Base-by-base conservation (phyloP, 2,797 vertebrate species). In the Cuculus canorus region DNA sequence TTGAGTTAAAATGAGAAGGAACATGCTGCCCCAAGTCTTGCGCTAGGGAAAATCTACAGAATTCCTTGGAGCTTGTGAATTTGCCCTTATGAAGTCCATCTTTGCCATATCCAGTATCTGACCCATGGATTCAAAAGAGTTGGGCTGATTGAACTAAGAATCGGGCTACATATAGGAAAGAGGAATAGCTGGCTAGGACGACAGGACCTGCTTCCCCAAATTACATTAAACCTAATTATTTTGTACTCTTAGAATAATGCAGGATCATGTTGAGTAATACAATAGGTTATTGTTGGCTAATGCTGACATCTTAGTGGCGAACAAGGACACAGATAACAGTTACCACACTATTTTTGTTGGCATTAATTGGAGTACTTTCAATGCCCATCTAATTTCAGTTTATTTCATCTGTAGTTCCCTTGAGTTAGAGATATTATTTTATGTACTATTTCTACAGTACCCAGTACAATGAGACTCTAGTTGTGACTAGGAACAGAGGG, bases 1-100 rank as follows among this genome's bases (percentile, higher is more conserved):
- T 96, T 83, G 17, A 68, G 88, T 84, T 91, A 84, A 94, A 95
- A 92, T 59, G 41, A 82, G 66, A 93, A 73, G 17, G n/a, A 82
- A 32, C 22, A 39, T 5, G 2, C 39, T 37, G 41, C 48, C 35
- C 23, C 52, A 56, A 50, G 72, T 52, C 48, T 76, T 94, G 8
- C 25, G 27, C 21, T 15, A 30, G 17, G 10, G 11, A 71, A 89
- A 91, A 83, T 35, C 39, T 66, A 39, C 23, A 59, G 30, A 71
- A 0, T 32, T 85, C 57, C n/a, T 59, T 61, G 33, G 18, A 75
- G 35, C 5, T 72, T 69, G 16, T 83, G 61, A 65, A 69, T 82
- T 81, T 90, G 3, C 19, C 52, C 28, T 3, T 2, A 3, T n/a
- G 28, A 65, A 10, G 33, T 69, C 28, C 9, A 3, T 61, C 24